A percentile compares a stretch with the other conserved stretches of the same genome.
Evolutionary conservation across 2,797 vertebrate genomes (phyloP).

Genomic region (Clarias platycephalus): DNA sequence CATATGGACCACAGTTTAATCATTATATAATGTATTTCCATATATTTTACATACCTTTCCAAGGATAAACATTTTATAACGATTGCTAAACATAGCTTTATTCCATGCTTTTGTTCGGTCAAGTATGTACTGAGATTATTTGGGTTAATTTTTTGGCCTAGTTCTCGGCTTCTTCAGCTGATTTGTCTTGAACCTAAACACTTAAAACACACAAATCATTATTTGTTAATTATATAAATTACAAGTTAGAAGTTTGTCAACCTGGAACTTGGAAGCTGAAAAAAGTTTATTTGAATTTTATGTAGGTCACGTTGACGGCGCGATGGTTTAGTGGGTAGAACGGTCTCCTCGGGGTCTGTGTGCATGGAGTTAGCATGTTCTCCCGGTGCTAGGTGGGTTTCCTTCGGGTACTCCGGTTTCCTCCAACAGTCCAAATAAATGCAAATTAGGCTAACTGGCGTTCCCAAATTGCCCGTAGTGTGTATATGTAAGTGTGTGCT

Average conservation of each 20-base stretch:
- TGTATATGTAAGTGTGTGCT: too few species aligned
- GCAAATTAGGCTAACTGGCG: too few species aligned
- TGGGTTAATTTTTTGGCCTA: background rate
- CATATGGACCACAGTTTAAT: background rate
- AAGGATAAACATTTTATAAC: background rate
- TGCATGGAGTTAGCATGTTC: too few species aligned
- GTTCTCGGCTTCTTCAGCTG: too few species aligned
- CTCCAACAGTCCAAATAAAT: too few species aligned
- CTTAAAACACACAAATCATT: background rate
- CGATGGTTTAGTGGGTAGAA: too few species aligned
- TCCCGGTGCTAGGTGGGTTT: too few species aligned
- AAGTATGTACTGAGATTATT: background rate
- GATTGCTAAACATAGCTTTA: background rate
- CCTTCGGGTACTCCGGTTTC: too few species aligned
- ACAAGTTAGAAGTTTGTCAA: background rate
- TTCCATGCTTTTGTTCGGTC: background rate
- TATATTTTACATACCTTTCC: constrained; percentile 3
- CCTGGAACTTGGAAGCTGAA: background rate
- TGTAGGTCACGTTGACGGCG: background rate
- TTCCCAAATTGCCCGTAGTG: too few species aligned
- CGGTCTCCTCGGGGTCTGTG: too few species aligned
- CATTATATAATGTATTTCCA: background rate
- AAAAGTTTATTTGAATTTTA: background rate
- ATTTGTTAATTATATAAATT: too few species aligned
- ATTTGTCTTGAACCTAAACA: background rate